phyloP scores from a whole-genome alignment of 2,797 vertebrate genomes.

The Acanthornis magna region DNA sequence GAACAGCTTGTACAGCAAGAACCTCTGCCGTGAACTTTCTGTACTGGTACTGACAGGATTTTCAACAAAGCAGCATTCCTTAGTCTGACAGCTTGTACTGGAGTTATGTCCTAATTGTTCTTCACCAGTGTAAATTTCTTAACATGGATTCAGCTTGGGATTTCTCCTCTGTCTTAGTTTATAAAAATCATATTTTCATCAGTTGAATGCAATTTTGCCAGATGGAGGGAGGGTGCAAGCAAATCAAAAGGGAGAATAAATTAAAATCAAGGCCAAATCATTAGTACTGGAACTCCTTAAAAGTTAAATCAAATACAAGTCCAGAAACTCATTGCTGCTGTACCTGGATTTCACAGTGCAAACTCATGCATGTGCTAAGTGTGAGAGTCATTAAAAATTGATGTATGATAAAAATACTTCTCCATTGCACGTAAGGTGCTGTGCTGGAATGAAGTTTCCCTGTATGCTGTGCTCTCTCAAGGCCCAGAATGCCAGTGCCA shows the following conservation, averaged over 20 bases:
- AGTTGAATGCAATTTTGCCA: neutral
- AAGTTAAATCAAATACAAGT: neutral
- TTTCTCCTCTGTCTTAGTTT: neutral
- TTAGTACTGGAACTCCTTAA: neutral
- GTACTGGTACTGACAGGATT: neutral
- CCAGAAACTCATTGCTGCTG: neutral
- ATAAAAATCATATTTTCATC: neutral
- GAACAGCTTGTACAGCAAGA: neutral
- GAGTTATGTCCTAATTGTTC: neutral
- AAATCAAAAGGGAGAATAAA: neutral
- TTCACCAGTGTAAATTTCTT: neutral
- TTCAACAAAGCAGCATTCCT: neutral
- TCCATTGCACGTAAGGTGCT: fast-evolving
- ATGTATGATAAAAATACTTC: neutral
- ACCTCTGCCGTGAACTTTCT: neutral
- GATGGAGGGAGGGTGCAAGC: neutral
- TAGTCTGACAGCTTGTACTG: neutral
- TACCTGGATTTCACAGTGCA: neutral
- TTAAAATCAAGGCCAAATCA: neutral
- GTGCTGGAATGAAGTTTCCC: neutral
- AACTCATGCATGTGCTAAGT: neutral
- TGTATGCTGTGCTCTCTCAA: neutral
- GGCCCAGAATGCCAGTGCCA: neutral
- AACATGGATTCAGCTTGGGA: neutral
- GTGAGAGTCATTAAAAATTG: neutral